Conservation (phyloP, 1,140 invertebrate genomes). For the Cotesia vestalis region DNA sequence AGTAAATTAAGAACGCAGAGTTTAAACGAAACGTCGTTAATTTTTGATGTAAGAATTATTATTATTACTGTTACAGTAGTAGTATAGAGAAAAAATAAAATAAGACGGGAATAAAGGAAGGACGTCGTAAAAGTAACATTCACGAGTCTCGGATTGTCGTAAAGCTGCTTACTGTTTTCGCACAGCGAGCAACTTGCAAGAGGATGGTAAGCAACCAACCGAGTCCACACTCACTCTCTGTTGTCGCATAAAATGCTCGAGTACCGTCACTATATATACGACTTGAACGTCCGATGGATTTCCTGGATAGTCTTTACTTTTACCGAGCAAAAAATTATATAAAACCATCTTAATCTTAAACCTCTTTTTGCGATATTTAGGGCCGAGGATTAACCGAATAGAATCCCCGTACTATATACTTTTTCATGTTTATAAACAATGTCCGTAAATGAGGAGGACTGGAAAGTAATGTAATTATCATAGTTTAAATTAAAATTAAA, state of each 20-base stretch:
- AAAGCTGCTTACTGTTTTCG: conserved; percentile 50
- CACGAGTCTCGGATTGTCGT: conserved; percentile 47
- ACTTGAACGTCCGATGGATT: conserved; percentile 43
- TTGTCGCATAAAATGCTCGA: conserved; percentile 20
- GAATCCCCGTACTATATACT: no score
- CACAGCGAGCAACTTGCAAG: conserved; percentile 7
- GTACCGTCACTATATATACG: background rate
- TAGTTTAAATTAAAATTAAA: no score
- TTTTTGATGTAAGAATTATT: conserved; percentile 38
- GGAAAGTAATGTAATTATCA: no score
- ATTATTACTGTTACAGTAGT: no score
- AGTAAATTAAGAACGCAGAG: conserved; percentile 55
- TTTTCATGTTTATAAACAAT: no score
- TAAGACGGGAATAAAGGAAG: background rate
- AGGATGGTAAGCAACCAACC: conserved; percentile 12
- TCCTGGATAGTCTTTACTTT: conserved; percentile 41
- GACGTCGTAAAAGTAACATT: conserved; percentile 45
- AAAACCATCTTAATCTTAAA: no score
- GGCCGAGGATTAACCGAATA: no score
- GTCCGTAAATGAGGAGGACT: no score
- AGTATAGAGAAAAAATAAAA: background rate
- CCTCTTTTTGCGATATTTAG: no score
- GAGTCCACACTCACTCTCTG: conserved; percentile 29
- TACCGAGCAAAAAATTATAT: background rate
- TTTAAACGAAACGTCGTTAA: conserved; percentile 1